Percentiles rank a stretch among this genome's conserved stretches.
Evolutionary conservation across 2,888 invertebrate genomes (phyloP).

Genomic region (Coleophora deauratella): DNA sequence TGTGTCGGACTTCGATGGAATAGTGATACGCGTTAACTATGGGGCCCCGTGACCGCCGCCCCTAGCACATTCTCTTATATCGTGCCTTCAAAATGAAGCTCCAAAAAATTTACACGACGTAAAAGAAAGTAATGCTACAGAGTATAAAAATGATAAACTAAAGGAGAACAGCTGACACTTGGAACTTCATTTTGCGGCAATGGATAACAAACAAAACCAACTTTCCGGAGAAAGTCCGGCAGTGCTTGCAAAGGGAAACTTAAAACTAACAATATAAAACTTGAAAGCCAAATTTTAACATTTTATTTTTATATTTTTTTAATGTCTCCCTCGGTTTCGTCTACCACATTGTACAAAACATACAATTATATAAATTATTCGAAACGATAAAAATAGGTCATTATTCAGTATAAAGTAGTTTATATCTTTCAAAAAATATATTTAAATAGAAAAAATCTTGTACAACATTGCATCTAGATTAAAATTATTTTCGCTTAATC

Average conservation of each 20-base stretch:
- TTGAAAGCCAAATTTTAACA: slow-evolving; percentile 52
- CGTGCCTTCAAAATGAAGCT: slow-evolving; percentile 38
- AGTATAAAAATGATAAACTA: background rate
- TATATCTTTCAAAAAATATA: slow-evolving; percentile 64
- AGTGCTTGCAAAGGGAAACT: slow-evolving; percentile 42
- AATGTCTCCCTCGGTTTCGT: slow-evolving; percentile 63
- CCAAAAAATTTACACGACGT: slow-evolving; percentile 16
- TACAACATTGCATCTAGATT: slow-evolving; percentile 72
- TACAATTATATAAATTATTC: slow-evolving; percentile 67
- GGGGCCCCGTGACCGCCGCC: slow-evolving; percentile 63
- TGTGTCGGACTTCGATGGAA: slow-evolving; percentile 52
- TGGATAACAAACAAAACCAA: slow-evolving; percentile 45
- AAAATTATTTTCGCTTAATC: slow-evolving; percentile 62
- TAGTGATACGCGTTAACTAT: slow-evolving; percentile 42
- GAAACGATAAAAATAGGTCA: slow-evolving; percentile 70
- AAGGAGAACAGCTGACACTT: slow-evolving; percentile 10
- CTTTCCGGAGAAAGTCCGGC: slow-evolving; percentile 46
- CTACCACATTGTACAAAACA: slow-evolving; percentile 68
- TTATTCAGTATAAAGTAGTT: slow-evolving; percentile 71
- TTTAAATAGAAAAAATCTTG: slow-evolving; percentile 67
- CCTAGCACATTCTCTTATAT: slow-evolving; percentile 42
- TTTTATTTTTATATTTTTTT: slow-evolving; percentile 70
- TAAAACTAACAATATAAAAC: slow-evolving; percentile 54
- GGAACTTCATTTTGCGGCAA: slow-evolving; percentile 43
- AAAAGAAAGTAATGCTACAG: background rate